Evolutionary conservation across 1,140 invertebrate genomes (phyloP), one percentile per base, ranked within the genome.

Genomic region (Fopius arisanus): DNA sequence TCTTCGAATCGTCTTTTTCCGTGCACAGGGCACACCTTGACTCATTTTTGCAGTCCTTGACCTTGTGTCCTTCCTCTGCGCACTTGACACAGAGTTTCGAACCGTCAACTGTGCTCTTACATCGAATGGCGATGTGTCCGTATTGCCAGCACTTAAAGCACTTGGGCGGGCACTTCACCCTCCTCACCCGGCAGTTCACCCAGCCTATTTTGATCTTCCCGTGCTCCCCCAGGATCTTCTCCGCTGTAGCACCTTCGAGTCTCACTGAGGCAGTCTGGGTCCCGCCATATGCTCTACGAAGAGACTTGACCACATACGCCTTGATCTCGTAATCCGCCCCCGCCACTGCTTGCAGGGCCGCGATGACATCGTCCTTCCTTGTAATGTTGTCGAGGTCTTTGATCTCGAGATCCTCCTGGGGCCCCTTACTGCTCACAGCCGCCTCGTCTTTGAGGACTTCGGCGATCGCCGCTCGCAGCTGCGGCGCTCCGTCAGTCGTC

Each of bases 61-160:
- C 69, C 21, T 71, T 72, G 51, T 72, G 68, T 0, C 69, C 63
- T 14, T 0, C 9, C n/a, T 67, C 41, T 1, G 69, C 66, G 43
- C 74, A 75, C 43, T 43, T 67, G 6, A 54, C 26, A 48, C 74
- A 75, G 51, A 33, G 59, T 10, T 65, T 63, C 5, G 41, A 16
- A 9, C 74, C 33, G 28, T 69, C 70, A 0, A 19, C 37, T 40
- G 2, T 12, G n/a, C 70, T 65, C 1, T 70, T 65, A 23, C 72
- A 70, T 0, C 23, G 9, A 0, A 19, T 14, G 4, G 41, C 41
- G 1, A 70, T 1, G 33, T 76, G 75, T 3, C 72, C 72, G 7
- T 40, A 68, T 5, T 73, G 43, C 75, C 75, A 43, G 41, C 41
- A 43, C 41, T 43, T 43, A 43, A 43, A 76, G 67, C 75, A 76